Base-by-base conservation (phyloP, 2,113 vertebrate species). In the Himantopus leucocephalus region DNA sequence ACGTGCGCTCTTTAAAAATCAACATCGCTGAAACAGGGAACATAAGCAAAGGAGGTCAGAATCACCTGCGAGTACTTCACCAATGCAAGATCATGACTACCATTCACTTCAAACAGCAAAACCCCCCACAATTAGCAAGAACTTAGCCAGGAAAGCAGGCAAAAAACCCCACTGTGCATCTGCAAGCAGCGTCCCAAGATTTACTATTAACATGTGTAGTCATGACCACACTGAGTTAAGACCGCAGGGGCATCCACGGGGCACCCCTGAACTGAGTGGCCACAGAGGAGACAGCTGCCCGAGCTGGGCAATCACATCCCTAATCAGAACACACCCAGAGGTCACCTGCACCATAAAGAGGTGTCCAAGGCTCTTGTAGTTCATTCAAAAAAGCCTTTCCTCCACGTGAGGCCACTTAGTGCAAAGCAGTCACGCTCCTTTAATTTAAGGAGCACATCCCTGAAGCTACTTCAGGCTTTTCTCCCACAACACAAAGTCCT, bases 141-240 rank as follows among this genome's bases (percentile, higher is more conserved):
- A 76, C 20, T 83, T 64, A 58, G 62, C 37, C 48, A 91, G 30
- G 10, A 73, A 83, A 26, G 34, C 6, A 71, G 43, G 32, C 18
- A 91, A 39, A 43, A 79, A 1, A 1, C 1, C 0, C 21, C 10
- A 43, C 7, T 2, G 29, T 5, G 0, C 20, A 89, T n/a, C 32
- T 82, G 74, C 60, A 78, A 85, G 50, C 23, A 85, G 12, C 21
- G 30, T 48, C 34, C 37, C 16, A 63, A 78, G 70, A 67, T 74
- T 66, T 45, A 71, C 52, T 58, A 43, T n/a, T 52, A 64, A 34
- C 10, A 30, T 1, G 6, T n/a, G 60, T 37, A 88, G 37, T 67
- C 66, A 72, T 2, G 34, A 90, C 23, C 50, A 78, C 27, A 14
- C 5, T 3, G 41, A 68, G 47, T 68, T 76, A 78, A 47, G 79